phyloP scores from a whole-genome alignment of 2,888 invertebrate genomes.

The Dryobota labecula region DNA sequence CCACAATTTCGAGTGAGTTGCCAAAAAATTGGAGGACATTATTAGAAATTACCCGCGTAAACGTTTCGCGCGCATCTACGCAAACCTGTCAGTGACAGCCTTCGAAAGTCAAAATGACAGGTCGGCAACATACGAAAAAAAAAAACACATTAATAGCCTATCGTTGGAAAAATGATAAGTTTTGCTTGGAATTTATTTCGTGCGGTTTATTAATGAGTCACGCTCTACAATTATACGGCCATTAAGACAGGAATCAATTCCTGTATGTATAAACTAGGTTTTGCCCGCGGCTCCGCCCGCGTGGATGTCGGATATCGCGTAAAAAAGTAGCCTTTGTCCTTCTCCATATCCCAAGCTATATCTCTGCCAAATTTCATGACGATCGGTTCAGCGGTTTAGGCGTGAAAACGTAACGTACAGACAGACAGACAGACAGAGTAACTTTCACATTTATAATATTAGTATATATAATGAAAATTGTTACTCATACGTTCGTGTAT shows the following conservation, averaged over 20 bases:
- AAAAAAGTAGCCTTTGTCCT: too few relatives aligned
- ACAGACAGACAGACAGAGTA: too few relatives aligned
- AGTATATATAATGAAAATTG: constrained; percentile 41
- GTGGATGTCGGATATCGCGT: too few relatives aligned
- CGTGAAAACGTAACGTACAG: too few relatives aligned
- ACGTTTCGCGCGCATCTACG: constrained; percentile 34
- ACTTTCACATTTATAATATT: too few relatives aligned
- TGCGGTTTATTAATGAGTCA: constrained; percentile 32
- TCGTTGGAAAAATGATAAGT: constrained; percentile 32
- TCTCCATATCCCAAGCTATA: too few relatives aligned
- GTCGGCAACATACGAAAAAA: constrained; percentile 36
- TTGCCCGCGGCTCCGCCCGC: too few relatives aligned
- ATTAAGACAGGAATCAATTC: constrained; percentile 39
- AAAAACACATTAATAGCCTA: constrained; percentile 18
- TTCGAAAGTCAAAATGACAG: constrained; percentile 45
- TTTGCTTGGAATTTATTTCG: constrained; percentile 25
- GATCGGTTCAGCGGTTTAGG: too few relatives aligned
- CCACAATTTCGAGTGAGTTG: constrained; percentile 37
- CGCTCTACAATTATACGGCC: constrained; percentile 37
- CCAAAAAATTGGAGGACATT: constrained; percentile 54
- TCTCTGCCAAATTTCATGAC: too few relatives aligned
- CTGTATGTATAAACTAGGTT: constrained; percentile 16
- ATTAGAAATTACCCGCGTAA: constrained; percentile 48
- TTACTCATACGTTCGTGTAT: constrained; percentile 12
- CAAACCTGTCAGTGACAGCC: constrained; percentile 43